Percentiles rank a stretch among this genome's conserved stretches.
Evolutionary conservation across 2,888 invertebrate genomes (phyloP).

Genomic region (Drosophila meridionalis): DNA sequence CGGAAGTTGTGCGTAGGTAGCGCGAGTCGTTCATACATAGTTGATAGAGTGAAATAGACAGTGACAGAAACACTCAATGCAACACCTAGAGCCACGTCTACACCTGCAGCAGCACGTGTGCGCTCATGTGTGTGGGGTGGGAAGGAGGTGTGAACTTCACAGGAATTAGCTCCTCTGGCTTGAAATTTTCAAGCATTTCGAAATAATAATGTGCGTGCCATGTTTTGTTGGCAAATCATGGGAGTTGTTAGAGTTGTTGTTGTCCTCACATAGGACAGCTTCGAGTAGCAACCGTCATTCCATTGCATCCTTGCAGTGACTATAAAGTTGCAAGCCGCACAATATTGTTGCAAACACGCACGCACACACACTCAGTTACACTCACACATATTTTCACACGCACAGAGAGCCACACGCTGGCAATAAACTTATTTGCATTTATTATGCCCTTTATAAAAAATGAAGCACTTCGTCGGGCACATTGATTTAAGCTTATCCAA

Average conservation of each 20-base stretch:
- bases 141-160: slow-evolving; percentile 28
- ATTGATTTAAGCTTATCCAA: slow-evolving; percentile 23
- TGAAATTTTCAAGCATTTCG: slow-evolving; percentile 64
- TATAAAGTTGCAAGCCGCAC: slow-evolving; percentile 58
- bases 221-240: slow-evolving; percentile 21
- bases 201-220: slow-evolving; percentile 71
- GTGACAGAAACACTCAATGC: slow-evolving; percentile 1
- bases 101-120: slow-evolving; percentile 4
- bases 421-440: slow-evolving; percentile 57
- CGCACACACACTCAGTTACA: slow-evolving; percentile 17
- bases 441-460: slow-evolving; percentile 47
- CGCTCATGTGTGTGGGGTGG: not conserved
- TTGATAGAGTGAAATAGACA: slow-evolving; percentile 43
- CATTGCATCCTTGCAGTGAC: slow-evolving; percentile 19
- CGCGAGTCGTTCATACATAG: slow-evolving; percentile 36
- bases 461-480: slow-evolving; percentile 6
- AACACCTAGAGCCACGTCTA: slow-evolving; percentile 7
- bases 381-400: not conserved
- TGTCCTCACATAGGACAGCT: slow-evolving; percentile 33
- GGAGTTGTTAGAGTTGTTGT: slow-evolving; percentile 38
- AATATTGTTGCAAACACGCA: slow-evolving; percentile 46
- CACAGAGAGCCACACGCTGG: not conserved
- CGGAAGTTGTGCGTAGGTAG: slow-evolving; percentile 29
- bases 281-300: not conserved
- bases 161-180: slow-evolving; percentile 76